Base-by-base conservation (phyloP, 2,113 vertebrate species). In the Phocoena sinus region DNA sequence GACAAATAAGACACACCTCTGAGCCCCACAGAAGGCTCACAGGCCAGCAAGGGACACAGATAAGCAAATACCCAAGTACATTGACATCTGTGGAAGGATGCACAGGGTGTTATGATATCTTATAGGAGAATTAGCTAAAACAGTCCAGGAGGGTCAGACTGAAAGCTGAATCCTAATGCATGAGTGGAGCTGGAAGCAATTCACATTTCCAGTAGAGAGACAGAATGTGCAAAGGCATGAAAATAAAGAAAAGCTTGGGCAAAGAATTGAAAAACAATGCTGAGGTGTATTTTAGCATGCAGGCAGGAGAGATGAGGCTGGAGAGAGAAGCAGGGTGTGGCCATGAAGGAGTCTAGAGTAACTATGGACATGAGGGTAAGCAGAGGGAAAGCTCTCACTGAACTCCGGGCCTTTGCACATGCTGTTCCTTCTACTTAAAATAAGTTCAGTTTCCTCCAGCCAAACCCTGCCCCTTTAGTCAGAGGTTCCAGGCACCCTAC, bases 281-380 rank as follows among this genome's bases (percentile, higher is more conserved):
- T 23, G 1, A 85, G 25, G 28, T 77, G 2, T 26, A 23, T 33
- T 53, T 47, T 26, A 50, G 14, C 18, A 12, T 31, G 44, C 10
- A 60, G 28, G 47, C 18, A 20, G 38, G 38, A 58, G 9, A 68
- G 18, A 10, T 1, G 33, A 82, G 11, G 47, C 79, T 83, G 25
- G n/a, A 47, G n/a, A 85, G 26, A 33, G 28, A 63, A 14, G 21
- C 10, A 5, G 36, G 6, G 9, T 1, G 0, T 28, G 60, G 28
- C 20, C 67, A 65, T 28, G 10, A 31, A 50, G 41, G n/a, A 14
- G 0, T 38, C 62, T 6, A 31, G 21, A 71, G 6, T 1, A 33
- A 53, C 28, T 3, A 0, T 8, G 14, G 23, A 26, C 11, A 0
- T 2, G 62, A 23, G 17, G 12, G 12, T 3, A 73, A 36, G 13